phyloP scores from a whole-genome alignment of 2,797 vertebrate genomes.

The Gallinago solitaria region DNA sequence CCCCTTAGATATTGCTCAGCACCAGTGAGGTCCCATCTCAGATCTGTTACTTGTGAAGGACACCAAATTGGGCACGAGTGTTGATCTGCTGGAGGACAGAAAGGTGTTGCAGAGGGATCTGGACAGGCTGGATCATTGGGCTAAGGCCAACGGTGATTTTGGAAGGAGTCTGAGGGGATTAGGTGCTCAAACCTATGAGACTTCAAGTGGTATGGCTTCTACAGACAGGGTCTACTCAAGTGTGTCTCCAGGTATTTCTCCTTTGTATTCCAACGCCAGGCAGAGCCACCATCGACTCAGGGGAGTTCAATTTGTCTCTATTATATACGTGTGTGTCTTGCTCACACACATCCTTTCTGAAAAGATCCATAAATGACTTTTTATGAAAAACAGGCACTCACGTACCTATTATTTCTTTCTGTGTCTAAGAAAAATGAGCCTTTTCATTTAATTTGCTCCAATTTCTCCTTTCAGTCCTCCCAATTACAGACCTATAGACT shows the following conservation, averaged over 20 bases:
- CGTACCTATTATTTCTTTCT: background rate
- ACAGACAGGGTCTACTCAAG: background rate
- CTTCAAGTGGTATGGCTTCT: background rate
- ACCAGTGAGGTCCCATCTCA: too few species aligned
- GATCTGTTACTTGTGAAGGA: too few species aligned
- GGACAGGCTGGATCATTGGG: too few species aligned
- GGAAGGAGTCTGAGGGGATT: background rate
- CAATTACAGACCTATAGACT: background rate
- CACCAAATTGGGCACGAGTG: too few species aligned
- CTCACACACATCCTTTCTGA: background rate
- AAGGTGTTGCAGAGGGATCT: too few species aligned
- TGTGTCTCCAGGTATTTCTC: background rate
- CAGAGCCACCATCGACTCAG: background rate
- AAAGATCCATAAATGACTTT: background rate
- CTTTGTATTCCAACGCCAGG: background rate
- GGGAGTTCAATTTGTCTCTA: background rate
- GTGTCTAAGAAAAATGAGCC: constrained; percentile 10
- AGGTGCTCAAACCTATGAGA: background rate
- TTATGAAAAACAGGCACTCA: background rate
- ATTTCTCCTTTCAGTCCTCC: constrained; percentile 11
- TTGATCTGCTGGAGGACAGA: too few species aligned
- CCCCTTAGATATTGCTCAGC: too few species aligned
- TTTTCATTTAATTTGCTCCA: constrained; percentile 32
- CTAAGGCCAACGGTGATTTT: background rate
- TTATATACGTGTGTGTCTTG: background rate